phyloP scores from a whole-genome alignment of 2,797 vertebrate species.

The Martes flavigula region DNA sequence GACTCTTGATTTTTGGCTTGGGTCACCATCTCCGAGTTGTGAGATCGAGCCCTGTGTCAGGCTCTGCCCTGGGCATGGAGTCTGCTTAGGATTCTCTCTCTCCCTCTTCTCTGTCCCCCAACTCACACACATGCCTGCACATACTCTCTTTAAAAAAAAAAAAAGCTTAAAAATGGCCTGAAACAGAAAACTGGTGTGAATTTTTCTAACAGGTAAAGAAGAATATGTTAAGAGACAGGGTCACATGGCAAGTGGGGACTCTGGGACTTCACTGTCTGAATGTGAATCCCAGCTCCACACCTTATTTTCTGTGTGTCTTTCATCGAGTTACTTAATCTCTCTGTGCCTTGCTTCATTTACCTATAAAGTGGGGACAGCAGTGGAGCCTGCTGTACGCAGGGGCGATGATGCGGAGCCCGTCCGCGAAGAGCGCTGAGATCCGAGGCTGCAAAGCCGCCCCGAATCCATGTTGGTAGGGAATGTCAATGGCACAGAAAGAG shows the following conservation, averaged over 20 bases:
- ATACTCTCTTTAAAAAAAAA: too few relatives aligned
- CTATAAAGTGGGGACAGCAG: neutral
- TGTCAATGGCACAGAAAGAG: neutral
- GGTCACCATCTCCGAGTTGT: neutral
- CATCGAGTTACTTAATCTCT: neutral
- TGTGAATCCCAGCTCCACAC: neutral
- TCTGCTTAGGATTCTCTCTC: neutral
- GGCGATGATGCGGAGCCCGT: neutral
- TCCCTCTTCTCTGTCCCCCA: neutral
- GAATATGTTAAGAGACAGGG: neutral
- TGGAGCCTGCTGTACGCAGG: accelerated
- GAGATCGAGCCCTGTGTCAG: neutral
- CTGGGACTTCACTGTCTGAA: too few relatives aligned
- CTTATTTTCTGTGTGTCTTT: neutral
- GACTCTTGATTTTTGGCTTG: neutral
- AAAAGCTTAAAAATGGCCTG: neutral
- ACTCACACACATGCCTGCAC: too few relatives aligned
- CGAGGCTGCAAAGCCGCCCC: neutral
- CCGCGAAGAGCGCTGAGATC: accelerated
- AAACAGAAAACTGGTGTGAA: neutral
- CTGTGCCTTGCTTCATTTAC: neutral
- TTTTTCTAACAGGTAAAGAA: neutral
- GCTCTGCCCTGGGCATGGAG: neutral
- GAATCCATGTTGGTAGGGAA: neutral
- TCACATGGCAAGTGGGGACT: neutral